phyloP scores from a whole-genome alignment of 1,140 invertebrate species.

The Drosophila lini region DNA sequence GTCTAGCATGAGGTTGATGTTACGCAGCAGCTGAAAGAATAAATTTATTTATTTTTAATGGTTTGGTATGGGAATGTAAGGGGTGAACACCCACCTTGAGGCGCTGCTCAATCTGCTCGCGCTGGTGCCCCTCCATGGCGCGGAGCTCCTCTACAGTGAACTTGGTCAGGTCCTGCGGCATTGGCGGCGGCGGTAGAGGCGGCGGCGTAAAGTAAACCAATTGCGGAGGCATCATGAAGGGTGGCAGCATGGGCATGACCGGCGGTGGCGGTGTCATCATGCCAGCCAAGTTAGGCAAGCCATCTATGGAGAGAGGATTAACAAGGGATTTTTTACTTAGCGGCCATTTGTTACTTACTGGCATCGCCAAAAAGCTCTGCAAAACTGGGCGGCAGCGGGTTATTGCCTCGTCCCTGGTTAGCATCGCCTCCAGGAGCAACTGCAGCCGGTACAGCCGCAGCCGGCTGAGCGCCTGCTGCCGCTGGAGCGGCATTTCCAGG shows the following conservation, averaged over 20 bases:
- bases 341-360: slow-evolving; percentile 49
- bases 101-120: slow-evolving; percentile 94
- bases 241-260: slow-evolving; percentile 75
- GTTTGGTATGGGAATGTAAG: too few species aligned
- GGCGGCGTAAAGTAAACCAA: slow-evolving; percentile 86
- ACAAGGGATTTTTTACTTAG: background rate
- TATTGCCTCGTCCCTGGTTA: slow-evolving; percentile 27
- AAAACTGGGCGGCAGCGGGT: slow-evolving; percentile 38
- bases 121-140: slow-evolving; percentile 94
- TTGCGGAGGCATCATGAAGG: slow-evolving; percentile 86
- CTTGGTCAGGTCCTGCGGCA: slow-evolving; percentile 90
- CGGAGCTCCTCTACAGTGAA: slow-evolving; percentile 93
- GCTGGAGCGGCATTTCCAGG: slow-evolving; percentile 35
- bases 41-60: background rate
- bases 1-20: slow-evolving; percentile 95
- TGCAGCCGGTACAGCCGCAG: slow-evolving; percentile 12
- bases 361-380: slow-evolving; percentile 59
- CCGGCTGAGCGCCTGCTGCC: slow-evolving; percentile 28
- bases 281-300: slow-evolving; percentile 50
- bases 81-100: slow-evolving; percentile 87
- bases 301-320: slow-evolving; percentile 16
- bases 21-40: slow-evolving; percentile 86
- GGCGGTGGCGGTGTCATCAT: slow-evolving; percentile 47
- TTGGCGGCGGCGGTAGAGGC: slow-evolving; percentile 89
- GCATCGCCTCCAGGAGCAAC: slow-evolving; percentile 12